Conservation (phyloP, 1,140 invertebrate genomes). For the Drosophila lowei region DNA sequence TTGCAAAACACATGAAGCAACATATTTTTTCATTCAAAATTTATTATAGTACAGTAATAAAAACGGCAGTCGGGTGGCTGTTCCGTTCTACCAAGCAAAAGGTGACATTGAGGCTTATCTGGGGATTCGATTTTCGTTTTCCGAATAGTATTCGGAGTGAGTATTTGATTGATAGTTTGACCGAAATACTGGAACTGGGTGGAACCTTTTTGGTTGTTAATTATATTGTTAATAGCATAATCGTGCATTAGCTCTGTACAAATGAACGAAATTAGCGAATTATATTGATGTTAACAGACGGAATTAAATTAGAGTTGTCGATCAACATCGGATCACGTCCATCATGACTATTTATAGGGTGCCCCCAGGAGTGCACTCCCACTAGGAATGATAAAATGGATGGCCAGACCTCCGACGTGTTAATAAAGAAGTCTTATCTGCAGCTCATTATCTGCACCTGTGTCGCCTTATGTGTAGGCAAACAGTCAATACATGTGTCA, state of each 20-base stretch:
- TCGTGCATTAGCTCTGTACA: constrained; percentile 22
- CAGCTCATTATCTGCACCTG: constrained; percentile 52
- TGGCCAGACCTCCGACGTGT: constrained; percentile 34
- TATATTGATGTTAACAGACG: constrained; percentile 40
- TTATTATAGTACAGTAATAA: too few relatives aligned
- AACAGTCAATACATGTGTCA: constrained; percentile 52
- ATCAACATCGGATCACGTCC: constrained; percentile 12
- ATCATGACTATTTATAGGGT: constrained; percentile 23
- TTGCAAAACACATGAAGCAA: too few relatives aligned
- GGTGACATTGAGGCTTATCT: too few relatives aligned
- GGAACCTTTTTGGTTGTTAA: background rate
- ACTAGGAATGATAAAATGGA: constrained; percentile 40
- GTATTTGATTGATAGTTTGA: too few relatives aligned
- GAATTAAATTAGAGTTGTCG: constrained; percentile 43
- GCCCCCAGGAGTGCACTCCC: constrained; percentile 40
- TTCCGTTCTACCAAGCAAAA: too few relatives aligned
- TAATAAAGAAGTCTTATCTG: constrained; percentile 53
- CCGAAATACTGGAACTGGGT: background rate
- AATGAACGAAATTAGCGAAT: constrained; percentile 29
- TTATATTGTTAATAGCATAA: constrained; percentile 19
- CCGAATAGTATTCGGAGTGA: background rate
- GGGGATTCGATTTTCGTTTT: background rate
- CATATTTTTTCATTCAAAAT: too few relatives aligned
- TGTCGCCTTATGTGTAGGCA: constrained; percentile 25
- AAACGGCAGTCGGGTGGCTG: too few relatives aligned